Conservation (phyloP, 2,888 invertebrate species). For the Oxycera nigricornis region DNA sequence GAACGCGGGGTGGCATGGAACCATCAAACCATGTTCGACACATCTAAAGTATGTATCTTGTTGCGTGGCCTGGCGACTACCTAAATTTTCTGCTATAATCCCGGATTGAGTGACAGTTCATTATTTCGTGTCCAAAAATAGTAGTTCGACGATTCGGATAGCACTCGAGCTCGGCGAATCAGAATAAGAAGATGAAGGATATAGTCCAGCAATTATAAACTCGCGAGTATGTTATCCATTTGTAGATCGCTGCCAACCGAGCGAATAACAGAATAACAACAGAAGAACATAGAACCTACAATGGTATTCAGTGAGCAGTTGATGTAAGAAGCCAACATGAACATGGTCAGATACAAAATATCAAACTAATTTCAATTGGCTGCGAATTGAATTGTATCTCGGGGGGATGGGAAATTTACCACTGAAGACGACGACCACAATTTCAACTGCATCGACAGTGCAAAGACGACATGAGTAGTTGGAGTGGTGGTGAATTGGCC, state of each 20-base stretch:
- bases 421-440: background rate
- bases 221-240: too few relatives aligned
- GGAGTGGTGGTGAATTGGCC: background rate
- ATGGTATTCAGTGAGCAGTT: too few relatives aligned
- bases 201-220: too few relatives aligned
- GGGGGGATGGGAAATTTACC: background rate
- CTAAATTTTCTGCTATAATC: constrained; percentile 10
- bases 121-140: constrained; percentile 18
- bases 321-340: background rate
- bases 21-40: background rate
- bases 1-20: background rate
- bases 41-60: background rate
- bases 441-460: background rate
- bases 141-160: too few relatives aligned
- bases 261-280: too few relatives aligned
- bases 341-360: constrained; percentile 1
- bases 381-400: background rate
- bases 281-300: too few relatives aligned
- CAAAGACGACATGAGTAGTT: background rate
- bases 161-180: too few relatives aligned
- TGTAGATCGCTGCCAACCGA: too few relatives aligned
- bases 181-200: too few relatives aligned
- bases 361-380: constrained; percentile 25
- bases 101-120: constrained; percentile 34
- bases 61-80: background rate